Evolutionary conservation across 2,888 invertebrate genomes (phyloP).

Genomic region (Meloe dianella): DNA sequence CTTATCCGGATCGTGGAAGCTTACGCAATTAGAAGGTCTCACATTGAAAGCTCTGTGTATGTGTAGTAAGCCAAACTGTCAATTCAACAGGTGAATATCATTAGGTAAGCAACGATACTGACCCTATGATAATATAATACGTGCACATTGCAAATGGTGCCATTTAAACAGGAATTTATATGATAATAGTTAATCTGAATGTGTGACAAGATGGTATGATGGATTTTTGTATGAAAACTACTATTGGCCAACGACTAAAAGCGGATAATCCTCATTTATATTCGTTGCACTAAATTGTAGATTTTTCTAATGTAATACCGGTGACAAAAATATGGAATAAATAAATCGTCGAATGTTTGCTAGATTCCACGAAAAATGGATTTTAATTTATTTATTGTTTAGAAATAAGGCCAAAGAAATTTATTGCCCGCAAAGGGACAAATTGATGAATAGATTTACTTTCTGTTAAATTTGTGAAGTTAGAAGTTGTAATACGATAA

Average conservation of each 20-base stretch:
- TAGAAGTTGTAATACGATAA: constrained; percentile 1
- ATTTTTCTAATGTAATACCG: not conserved
- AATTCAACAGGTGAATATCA: constrained; percentile 40
- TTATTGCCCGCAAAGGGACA: not conserved
- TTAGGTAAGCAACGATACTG: constrained; percentile 31
- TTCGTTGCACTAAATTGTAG: not conserved
- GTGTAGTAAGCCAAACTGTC: constrained; percentile 34
- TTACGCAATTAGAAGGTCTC: constrained; percentile 37
- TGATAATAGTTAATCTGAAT: not conserved
- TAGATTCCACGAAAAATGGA: too few species aligned
- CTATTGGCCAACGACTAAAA: not conserved
- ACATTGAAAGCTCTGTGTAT: constrained; percentile 31
- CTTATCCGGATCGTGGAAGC: constrained; percentile 38
- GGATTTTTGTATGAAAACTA: not conserved
- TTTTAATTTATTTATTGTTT: not conserved
- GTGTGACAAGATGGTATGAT: not conserved
- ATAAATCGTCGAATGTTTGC: too few species aligned
- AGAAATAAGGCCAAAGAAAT: not conserved
- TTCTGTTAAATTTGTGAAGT: not conserved
- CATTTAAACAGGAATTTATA: not conserved
- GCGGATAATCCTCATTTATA: not conserved
- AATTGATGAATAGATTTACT: constrained; percentile 3
- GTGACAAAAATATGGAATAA: not conserved
- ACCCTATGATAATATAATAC: constrained; percentile 28
- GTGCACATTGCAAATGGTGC: not conserved